phyloP scores from a whole-genome alignment of 64 coral and sea anemone species.

The Orbicella faveolata region DNA sequence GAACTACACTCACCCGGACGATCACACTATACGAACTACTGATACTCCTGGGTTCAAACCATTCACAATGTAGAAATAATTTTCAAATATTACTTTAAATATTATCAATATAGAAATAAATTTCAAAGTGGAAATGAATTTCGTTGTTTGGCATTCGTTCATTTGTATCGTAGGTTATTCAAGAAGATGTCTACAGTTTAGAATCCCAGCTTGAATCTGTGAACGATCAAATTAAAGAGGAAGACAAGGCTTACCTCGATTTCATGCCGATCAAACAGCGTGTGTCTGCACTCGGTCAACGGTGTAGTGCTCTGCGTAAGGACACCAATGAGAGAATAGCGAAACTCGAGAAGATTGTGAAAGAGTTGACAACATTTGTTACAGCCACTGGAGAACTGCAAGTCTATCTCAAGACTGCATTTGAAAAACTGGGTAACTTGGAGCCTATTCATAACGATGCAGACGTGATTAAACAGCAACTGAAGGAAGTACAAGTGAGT shows the following conservation, averaged over 20 bases:
- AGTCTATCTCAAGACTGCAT: conserved; percentile 43
- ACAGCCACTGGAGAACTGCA: conserved; percentile 55
- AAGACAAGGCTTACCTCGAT: conserved; percentile 67
- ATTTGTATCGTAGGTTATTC: conserved; percentile 37
- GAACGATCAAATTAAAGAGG: conserved; percentile 64
- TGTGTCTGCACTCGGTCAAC: conserved; percentile 54
- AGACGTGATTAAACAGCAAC: conserved; percentile 66
- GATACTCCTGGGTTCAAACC: too few relatives aligned
- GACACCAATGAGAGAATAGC: conserved; percentile 35
- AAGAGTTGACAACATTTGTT: conserved; percentile 64
- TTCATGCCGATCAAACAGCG: conserved; percentile 76
- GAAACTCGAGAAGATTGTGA: conserved; percentile 54
- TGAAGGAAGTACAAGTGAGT: conserved; percentile 80
- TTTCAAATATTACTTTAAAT: too few relatives aligned
- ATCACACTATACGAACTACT: too few relatives aligned
- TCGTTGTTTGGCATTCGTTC: neutral
- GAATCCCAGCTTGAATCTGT: conserved; percentile 55
- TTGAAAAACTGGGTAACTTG: conserved; percentile 52
- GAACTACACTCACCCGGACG: too few relatives aligned
- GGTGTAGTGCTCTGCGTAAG: conserved; percentile 40
- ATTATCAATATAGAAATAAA: too few relatives aligned
- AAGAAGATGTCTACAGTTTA: conserved; percentile 40
- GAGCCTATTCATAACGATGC: conserved; percentile 88
- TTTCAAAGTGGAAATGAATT: neutral
- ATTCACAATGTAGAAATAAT: too few relatives aligned